A percentile compares a stretch with the other conserved stretches of the same genome.
Conservation (phyloP, 1,140 invertebrate genomes). For the Aplysia californica region DNA sequence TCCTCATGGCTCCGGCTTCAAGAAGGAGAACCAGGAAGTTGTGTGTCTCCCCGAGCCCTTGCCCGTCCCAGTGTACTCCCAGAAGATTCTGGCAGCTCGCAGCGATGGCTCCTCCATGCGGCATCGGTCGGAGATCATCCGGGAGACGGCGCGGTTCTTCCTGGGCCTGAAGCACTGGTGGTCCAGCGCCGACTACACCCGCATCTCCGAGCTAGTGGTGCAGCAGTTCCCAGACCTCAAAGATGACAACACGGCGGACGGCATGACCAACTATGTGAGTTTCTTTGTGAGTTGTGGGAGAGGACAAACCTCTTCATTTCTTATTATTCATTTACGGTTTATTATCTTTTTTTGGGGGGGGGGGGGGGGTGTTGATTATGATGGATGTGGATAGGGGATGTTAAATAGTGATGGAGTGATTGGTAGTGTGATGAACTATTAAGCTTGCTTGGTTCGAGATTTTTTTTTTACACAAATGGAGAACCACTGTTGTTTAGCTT, state of each 20-base stretch:
- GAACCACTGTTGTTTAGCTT: no score
- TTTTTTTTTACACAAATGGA: no score
- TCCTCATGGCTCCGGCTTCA: slow-evolving; percentile 34
- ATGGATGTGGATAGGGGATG: no score
- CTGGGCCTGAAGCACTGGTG: slow-evolving; percentile 38
- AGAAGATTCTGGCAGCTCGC: slow-evolving; percentile 29
- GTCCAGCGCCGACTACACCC: slow-evolving; percentile 39
- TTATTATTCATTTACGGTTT: no score
- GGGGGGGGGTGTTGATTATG: no score
- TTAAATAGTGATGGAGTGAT: no score
- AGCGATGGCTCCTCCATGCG: slow-evolving; percentile 28
- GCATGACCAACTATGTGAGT: slow-evolving; percentile 35
- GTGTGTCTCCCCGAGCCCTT: slow-evolving; percentile 35
- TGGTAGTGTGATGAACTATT: no score
- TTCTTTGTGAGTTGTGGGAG: no score
- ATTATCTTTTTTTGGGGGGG: no score
- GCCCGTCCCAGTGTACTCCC: slow-evolving; percentile 31
- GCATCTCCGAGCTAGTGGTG: slow-evolving; percentile 37
- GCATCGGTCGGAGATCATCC: slow-evolving; percentile 36
- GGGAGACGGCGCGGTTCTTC: slow-evolving; percentile 38
- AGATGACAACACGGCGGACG: slow-evolving; percentile 23
- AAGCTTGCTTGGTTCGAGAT: no score
- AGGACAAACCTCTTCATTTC: no score
- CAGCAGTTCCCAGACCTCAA: slow-evolving; percentile 35
- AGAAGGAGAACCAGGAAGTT: slow-evolving; percentile 33